phyloP scores from a whole-genome alignment of 2,113 vertebrate species.

The Hyaena hyaena region DNA sequence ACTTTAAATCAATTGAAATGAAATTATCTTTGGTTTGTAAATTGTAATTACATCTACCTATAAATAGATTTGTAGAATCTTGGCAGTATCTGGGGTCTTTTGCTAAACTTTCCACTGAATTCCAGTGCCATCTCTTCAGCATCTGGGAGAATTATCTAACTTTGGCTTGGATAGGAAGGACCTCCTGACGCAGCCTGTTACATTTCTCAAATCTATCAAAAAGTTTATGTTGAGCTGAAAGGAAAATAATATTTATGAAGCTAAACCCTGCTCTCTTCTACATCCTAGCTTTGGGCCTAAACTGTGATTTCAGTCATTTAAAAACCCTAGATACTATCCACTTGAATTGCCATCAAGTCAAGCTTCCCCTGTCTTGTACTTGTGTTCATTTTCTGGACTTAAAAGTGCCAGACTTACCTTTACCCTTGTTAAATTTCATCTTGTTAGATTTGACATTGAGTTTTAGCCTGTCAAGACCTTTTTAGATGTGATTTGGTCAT shows the following conservation, averaged over 20 bases:
- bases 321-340: neutral
- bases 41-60: neutral
- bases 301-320: conserved; percentile 27
- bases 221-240: neutral
- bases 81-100: neutral
- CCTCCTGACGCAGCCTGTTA: neutral
- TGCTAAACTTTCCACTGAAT: neutral
- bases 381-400: neutral
- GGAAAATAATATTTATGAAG: neutral
- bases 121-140: neutral
- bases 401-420: conserved; percentile 30
- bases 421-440: conserved; percentile 59
- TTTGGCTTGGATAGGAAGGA: neutral
- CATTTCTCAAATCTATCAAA: neutral
- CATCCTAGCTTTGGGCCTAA: neutral
- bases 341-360: neutral
- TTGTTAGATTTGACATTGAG: neutral
- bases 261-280: neutral
- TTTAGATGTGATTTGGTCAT: neutral
- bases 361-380: neutral
- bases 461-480: conserved; percentile 27
- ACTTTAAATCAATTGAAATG: neutral
- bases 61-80: conserved; percentile 34
- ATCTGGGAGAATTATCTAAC: neutral
- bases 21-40: neutral